A percentile compares a stretch with the other conserved stretches of the same genome.
These are phyloP conservation scores for Synanthedon vespiformis DNA, from an alignment of 2,888 invertebrate species.

Conservation along the genomic window DNA sequence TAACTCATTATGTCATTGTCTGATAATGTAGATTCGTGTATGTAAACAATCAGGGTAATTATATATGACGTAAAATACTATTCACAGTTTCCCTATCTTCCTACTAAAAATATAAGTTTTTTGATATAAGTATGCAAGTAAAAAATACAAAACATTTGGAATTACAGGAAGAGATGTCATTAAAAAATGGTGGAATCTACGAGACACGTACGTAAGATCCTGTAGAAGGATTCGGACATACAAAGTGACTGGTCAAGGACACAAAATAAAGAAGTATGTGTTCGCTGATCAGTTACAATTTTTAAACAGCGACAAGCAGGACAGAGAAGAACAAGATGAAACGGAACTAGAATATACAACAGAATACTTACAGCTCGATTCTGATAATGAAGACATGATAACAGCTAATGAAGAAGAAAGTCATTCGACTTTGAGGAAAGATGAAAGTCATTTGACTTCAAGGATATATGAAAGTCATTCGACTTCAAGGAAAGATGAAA, in stretches of 20 bases:
- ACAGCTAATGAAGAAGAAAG: not conserved
- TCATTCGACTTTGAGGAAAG: no score
- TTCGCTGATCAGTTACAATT: not conserved
- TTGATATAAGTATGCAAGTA: no score
- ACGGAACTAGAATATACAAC: not conserved
- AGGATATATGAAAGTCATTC: not conserved
- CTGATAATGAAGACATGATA: not conserved
- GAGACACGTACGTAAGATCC: not conserved
- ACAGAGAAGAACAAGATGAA: not conserved
- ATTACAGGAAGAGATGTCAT: not conserved
- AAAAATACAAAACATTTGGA: no score
- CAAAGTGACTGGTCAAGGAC: not conserved
- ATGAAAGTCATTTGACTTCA: not conserved
- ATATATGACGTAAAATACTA: no score
- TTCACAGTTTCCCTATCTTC: no score
- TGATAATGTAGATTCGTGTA: no score
- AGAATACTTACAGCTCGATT: not conserved
- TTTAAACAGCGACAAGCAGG: not conserved
- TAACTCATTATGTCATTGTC: no score
- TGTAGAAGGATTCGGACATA: not conserved
- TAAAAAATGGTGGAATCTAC: not conserved
- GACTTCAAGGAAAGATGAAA: no score
- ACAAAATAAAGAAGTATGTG: not conserved
- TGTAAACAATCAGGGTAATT: no score
- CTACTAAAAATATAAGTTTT: no score